These are phyloP conservation scores for Clostera curtula DNA, from an alignment of 2,888 invertebrate genomes.

Conservation along the genomic window DNA sequence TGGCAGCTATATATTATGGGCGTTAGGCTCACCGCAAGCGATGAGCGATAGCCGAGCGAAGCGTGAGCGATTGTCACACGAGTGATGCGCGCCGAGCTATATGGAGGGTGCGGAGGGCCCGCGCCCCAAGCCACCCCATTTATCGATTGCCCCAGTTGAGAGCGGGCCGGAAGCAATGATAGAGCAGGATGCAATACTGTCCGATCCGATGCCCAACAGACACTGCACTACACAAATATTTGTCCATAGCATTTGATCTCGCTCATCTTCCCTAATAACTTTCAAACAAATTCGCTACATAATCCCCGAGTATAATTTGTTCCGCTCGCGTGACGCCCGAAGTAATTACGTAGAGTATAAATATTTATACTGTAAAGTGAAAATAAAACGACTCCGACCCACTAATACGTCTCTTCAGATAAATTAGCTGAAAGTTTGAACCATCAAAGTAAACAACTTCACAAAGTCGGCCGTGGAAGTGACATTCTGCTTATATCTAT, in stretches of 20 bases:
- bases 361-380: slow-evolving; percentile 1
- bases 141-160: slow-evolving; percentile 81
- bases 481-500: slow-evolving; percentile 72
- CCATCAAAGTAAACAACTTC: slow-evolving; percentile 70
- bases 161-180: slow-evolving; percentile 72
- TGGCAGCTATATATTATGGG: not conserved
- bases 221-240: slow-evolving; percentile 66
- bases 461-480: slow-evolving; percentile 68
- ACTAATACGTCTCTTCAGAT: slow-evolving; percentile 36
- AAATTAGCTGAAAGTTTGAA: slow-evolving; percentile 56
- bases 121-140: slow-evolving; percentile 40
- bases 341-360: not conserved
- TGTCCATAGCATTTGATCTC: slow-evolving; percentile 61
- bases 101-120: slow-evolving; percentile 33
- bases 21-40: slow-evolving; percentile 16
- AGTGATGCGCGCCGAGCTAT: slow-evolving; percentile 59
- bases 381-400: slow-evolving; percentile 14
- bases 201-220: slow-evolving; percentile 61
- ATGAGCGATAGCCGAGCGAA: slow-evolving; percentile 34
- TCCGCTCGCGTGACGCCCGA: slow-evolving; percentile 1
- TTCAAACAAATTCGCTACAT: not conserved
- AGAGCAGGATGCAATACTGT: slow-evolving; percentile 72
- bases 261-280: slow-evolving; percentile 40
- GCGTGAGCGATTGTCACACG: slow-evolving; percentile 66
- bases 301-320: not conserved